These are phyloP conservation scores for Augochlora pura DNA, from an alignment of 1,140 invertebrate genomes.

Conservation along the genomic window DNA sequence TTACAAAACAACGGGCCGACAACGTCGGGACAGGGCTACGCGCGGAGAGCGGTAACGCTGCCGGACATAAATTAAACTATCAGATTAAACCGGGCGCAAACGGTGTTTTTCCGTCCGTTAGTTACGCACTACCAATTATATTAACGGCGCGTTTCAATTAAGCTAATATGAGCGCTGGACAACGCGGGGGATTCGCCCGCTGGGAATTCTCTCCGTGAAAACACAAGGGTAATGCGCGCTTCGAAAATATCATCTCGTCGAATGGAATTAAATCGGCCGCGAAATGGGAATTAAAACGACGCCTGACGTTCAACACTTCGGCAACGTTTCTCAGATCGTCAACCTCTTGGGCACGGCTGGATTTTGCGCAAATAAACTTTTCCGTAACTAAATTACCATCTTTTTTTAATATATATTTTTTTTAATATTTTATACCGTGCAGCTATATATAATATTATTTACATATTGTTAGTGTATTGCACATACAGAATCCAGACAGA, in stretches of 20 bases:
- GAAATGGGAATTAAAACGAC: conserved; percentile 1
- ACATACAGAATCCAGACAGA: no score
- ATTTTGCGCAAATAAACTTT: no score
- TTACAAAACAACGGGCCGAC: conserved; percentile 2
- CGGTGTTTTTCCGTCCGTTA: conserved; percentile 57
- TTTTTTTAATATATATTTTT: no score
- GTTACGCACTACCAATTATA: conserved; percentile 59
- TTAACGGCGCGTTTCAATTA: conserved; percentile 63
- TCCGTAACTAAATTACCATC: no score
- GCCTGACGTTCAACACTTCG: neutral
- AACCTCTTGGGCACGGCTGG: no score
- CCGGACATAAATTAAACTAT: conserved; percentile 56
- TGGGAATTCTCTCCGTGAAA: conserved; percentile 1
- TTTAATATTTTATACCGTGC: no score
- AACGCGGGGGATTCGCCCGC: neutral
- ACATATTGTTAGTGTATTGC: no score
- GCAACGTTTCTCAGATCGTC: no score
- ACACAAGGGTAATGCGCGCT: neutral
- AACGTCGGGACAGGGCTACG: neutral
- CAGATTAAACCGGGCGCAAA: conserved; percentile 32
- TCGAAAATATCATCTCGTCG: conserved; percentile 22
- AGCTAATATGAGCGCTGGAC: conserved; percentile 54
- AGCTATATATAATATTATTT: no score
- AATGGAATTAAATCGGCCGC: conserved; percentile 4
- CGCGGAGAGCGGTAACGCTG: neutral